phyloP scores from a whole-genome alignment of 2,797 vertebrate genomes.

The Botia almorhae region DNA sequence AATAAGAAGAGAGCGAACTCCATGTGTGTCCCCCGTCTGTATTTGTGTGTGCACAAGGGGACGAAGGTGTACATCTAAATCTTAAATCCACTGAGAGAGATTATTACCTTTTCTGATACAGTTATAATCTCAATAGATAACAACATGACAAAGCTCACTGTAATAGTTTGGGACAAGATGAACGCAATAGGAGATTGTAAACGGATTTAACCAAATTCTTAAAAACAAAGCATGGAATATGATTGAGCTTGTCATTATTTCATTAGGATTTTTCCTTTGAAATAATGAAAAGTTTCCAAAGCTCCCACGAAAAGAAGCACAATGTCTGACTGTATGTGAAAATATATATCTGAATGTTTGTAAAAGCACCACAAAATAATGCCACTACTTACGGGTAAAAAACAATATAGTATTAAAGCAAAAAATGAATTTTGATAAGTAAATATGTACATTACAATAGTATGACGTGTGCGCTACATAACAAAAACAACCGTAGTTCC shows the following conservation, averaged over 20 bases:
- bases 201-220: too few species aligned
- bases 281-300: not conserved
- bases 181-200: too few species aligned
- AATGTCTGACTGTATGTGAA: not conserved
- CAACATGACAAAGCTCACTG: too few species aligned
- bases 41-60: not conserved
- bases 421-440: too few species aligned
- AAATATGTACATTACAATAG: too few species aligned
- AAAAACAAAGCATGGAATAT: not conserved
- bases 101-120: too few species aligned
- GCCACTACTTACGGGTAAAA: not conserved
- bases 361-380: not conserved
- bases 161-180: too few species aligned
- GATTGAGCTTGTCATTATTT: not conserved
- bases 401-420: too few species aligned
- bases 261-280: too few species aligned
- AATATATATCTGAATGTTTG: not conserved
- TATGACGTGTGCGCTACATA: too few species aligned
- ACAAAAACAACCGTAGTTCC: too few species aligned
- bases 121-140: too few species aligned
- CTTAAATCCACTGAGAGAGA: not conserved
- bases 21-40: not conserved
- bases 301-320: not conserved
- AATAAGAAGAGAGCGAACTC: slow-evolving; percentile 12
- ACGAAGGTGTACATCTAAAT: not conserved